phyloP scores from a whole-genome alignment of 2,797 vertebrate genomes.

The Trachops cirrhosus region DNA sequence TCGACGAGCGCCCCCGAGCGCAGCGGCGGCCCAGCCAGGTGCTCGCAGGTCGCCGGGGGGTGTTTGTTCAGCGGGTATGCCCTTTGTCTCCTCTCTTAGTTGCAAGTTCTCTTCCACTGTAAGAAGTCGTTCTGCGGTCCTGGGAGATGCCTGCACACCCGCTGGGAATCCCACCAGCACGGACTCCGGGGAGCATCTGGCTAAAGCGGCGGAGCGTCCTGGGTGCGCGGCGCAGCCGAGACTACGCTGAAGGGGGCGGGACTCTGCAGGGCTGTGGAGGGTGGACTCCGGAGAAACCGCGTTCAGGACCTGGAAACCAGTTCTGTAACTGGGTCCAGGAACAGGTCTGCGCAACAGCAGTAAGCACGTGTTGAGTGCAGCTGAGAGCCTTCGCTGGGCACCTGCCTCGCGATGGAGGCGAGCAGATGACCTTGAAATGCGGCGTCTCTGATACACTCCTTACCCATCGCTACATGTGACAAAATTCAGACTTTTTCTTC shows the following conservation, averaged over 20 bases:
- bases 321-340: not conserved
- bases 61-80: not conserved
- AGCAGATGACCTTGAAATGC: not conserved
- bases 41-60: accelerated
- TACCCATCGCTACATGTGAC: not conserved
- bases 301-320: not conserved
- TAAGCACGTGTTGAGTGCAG: no score
- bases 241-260: not conserved
- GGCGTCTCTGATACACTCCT: not conserved
- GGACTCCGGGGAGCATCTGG: not conserved
- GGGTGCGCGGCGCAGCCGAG: not conserved
- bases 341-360: not conserved
- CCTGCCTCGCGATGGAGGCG: not conserved
- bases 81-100: not conserved
- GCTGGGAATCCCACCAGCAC: not conserved
- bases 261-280: not conserved
- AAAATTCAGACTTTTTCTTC: not conserved
- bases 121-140: not conserved
- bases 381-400: not conserved
- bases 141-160: not conserved
- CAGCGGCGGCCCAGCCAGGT: not conserved
- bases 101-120: not conserved
- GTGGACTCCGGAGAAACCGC: not conserved
- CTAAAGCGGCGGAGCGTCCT: not conserved
- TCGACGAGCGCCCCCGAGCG: not conserved